Evolutionary conservation across 2,888 invertebrate genomes (phyloP), one percentile per base, ranked within the genome.

Genomic region (Drosophila barbarae): DNA sequence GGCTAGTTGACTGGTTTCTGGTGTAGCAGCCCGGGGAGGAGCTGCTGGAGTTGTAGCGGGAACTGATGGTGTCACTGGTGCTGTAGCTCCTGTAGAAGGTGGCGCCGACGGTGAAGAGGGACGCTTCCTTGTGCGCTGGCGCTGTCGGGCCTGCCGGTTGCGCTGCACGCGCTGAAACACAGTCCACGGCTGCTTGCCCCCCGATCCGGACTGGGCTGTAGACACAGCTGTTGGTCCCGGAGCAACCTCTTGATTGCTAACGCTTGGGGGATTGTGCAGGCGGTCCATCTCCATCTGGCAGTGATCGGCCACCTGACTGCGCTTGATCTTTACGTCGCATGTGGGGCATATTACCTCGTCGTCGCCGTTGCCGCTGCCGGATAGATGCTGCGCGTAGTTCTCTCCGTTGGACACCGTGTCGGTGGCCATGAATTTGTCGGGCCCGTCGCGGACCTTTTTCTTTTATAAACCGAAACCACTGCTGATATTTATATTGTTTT

Each of bases 221-320:
- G 60, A 26, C 21, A 55, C 28, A 56, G 60, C 15, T 10, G 61
- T 32, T 47, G 70, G 28, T 2, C 28, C 50, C 12, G 36, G 35
- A 2, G 21, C 7, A n/a, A 7, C 28, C 23, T 30, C n/a, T 4
- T 46, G 6, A 49, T 18, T 12, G 28, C 36, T 56, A 28, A 32
- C 32, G 47, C 28, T 49, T 21, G 34, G 9, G 10, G 53, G 18
- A 9, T 67, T 68, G 46, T 85, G 83, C 30, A 95, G 90, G 75
- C 93, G 93, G 69, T 95, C 94, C 71, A 97, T 91, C 90, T 97
- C 97, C 68, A 95, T 91, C 49, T 92, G 90, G 73, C 95, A 93
- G 90, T 97, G 98, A 28, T 93, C 91, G 76, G 96, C 95, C n/a
- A 97, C 90, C 88, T 97, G 97, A 2, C 94, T 93, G 2, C 93